These are phyloP conservation scores for Ennomos fuscantarius DNA, from an alignment of 2,888 invertebrate species.

Conservation along the genomic window DNA sequence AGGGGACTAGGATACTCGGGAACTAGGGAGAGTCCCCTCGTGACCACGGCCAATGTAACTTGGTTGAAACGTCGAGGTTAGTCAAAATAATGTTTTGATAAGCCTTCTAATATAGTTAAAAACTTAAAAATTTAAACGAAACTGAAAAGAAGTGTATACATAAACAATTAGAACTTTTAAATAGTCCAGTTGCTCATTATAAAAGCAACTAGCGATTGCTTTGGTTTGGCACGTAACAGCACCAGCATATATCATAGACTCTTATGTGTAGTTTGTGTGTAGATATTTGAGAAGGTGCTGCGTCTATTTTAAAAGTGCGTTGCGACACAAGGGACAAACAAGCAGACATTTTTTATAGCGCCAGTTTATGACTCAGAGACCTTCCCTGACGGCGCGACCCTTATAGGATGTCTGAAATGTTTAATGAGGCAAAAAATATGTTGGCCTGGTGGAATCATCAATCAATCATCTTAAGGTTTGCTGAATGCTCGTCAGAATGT, in stretches of 20 bases:
- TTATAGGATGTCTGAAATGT: constrained; percentile 23
- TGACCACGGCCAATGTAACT: too few species aligned
- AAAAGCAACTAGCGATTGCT: constrained; percentile 5
- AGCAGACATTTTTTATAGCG: constrained; percentile 29
- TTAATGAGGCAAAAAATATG: constrained; percentile 17
- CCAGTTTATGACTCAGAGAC: constrained; percentile 28
- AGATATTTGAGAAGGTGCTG: constrained; percentile 20
- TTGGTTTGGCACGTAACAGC: constrained; percentile 23
- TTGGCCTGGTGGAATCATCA: constrained; percentile 6
- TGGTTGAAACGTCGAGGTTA: too few species aligned
- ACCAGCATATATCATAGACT: constrained; percentile 1
- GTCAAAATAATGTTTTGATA: too few species aligned
- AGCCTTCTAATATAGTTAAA: too few species aligned
- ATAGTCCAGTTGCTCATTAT: constrained; percentile 15
- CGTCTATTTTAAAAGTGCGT: constrained; percentile 31
- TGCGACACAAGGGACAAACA: constrained; percentile 31
- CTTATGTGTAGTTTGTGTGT: background rate
- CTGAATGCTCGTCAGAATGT: too few species aligned
- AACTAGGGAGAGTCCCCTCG: too few species aligned
- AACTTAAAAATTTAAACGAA: too few species aligned
- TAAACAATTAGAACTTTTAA: constrained; percentile 14
- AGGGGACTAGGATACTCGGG: too few species aligned
- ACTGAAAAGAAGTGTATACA: background rate
- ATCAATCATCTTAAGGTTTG: too few species aligned
- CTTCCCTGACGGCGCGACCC: constrained; percentile 26